phyloP scores from a whole-genome alignment of 2,113 vertebrate species.

The Triplophysa dalaica region DNA sequence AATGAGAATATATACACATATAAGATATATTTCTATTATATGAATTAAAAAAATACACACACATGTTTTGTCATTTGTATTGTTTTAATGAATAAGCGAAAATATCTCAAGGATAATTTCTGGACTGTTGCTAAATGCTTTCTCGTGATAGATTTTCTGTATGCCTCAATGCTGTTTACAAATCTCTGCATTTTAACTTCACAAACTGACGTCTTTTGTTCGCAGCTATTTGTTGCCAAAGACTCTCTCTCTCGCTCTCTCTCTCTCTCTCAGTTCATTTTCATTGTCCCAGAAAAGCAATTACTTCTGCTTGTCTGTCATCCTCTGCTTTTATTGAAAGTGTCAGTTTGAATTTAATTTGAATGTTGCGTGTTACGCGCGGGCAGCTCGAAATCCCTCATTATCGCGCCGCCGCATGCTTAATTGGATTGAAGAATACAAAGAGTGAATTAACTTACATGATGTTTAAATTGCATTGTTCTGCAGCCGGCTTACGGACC shows the following conservation, averaged over 20 bases:
- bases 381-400: conserved; percentile 55
- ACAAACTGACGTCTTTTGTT: conserved; percentile 49
- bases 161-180: conserved; percentile 47
- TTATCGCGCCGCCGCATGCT: conserved; percentile 52
- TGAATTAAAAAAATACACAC: too few relatives aligned
- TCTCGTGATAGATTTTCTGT: conserved; percentile 25
- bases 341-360: conserved; percentile 58
- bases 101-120: conserved; percentile 5
- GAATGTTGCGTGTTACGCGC: conserved; percentile 50
- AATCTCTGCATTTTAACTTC: conserved; percentile 50
- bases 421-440: conserved; percentile 52
- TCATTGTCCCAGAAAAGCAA: conserved; percentile 57
- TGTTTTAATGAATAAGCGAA: not conserved
- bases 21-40: too few relatives aligned
- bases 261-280: conserved; percentile 45
- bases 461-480: conserved; percentile 58
- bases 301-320: conserved; percentile 57
- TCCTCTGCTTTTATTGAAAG: conserved; percentile 55
- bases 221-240: conserved; percentile 32
- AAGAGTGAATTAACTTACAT: conserved; percentile 57
- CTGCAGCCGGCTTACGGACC: conserved; percentile 37
- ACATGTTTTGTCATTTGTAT: too few relatives aligned
- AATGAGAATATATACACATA: too few relatives aligned
- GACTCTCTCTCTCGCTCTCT: conserved; percentile 21
- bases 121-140: conserved; percentile 30